A percentile compares a stretch with the other conserved stretches of the same genome.
Evolutionary conservation across 2,113 vertebrate species (phyloP).

Genomic region (Scomber colias): DNA sequence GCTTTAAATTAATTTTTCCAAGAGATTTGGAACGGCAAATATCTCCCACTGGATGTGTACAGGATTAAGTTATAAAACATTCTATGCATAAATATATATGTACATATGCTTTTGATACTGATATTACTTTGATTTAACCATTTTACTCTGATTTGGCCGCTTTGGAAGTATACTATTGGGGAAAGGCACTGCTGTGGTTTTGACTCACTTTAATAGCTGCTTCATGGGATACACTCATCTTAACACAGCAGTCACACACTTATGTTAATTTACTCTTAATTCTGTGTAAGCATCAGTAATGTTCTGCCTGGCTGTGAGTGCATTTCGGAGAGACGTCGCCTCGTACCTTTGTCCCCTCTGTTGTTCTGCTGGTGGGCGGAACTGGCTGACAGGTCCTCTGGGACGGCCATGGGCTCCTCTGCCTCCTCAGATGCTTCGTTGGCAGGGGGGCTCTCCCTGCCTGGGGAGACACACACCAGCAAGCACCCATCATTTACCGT

Average conservation of each 20-base stretch:
- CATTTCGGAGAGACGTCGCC: slow-evolving; percentile 67
- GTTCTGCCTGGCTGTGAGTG: slow-evolving; percentile 32
- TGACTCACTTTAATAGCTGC: slow-evolving; percentile 18
- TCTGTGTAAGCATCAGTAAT: slow-evolving; percentile 15
- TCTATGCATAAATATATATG: slow-evolving; percentile 1
- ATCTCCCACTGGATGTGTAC: slow-evolving; percentile 64
- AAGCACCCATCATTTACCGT: slow-evolving; percentile 61
- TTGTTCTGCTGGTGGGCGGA: slow-evolving; percentile 89
- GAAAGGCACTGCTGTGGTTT: slow-evolving; percentile 24
- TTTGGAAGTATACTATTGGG: slow-evolving; percentile 43
- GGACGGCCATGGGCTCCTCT: slow-evolving; percentile 98
- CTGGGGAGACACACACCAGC: slow-evolving; percentile 79
- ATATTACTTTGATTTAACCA: slow-evolving; percentile 37
- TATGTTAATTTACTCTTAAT: slow-evolving; percentile 8
- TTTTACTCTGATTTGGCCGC: slow-evolving; percentile 46
- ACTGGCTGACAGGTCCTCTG: slow-evolving; percentile 96
- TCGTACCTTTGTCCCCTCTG: slow-evolving; percentile 88
- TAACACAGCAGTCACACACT: slow-evolving; percentile 20
- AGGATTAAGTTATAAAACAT: slow-evolving; percentile 37
- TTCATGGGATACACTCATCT: slow-evolving; percentile 26
- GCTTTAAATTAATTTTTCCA: slow-evolving; percentile 63
- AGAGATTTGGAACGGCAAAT: slow-evolving; percentile 58
- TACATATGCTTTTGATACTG: slow-evolving; percentile 56
- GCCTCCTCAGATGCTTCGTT: slow-evolving; percentile 91
- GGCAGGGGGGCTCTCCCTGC: slow-evolving; percentile 91